Conservation (phyloP, 1,140 invertebrate species). For the Mizuhopecten yessoensis region DNA sequence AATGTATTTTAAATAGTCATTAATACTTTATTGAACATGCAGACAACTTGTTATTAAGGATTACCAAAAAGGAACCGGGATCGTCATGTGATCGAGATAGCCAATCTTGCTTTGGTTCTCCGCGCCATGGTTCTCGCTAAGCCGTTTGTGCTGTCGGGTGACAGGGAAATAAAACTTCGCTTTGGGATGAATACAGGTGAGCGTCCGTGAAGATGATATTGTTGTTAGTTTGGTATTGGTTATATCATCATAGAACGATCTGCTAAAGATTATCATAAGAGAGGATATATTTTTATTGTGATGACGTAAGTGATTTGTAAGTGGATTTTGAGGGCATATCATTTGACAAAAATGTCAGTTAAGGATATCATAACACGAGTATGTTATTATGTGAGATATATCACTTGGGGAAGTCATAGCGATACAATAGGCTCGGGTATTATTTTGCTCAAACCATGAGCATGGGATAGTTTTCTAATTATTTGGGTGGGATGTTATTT, state of each 20-base stretch:
- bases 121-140: constrained; percentile 63
- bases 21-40: too few relatives aligned
- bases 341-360: not conserved
- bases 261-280: too few relatives aligned
- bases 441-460: too few relatives aligned
- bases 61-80: constrained; percentile 91
- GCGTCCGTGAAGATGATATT: not conserved
- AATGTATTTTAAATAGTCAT: too few relatives aligned
- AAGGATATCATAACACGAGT: too few relatives aligned
- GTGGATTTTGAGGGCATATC: not conserved
- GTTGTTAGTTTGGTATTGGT: too few relatives aligned
- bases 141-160: constrained; percentile 87
- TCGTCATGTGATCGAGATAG: constrained; percentile 85
- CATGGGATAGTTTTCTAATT: too few relatives aligned
- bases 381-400: too few relatives aligned
- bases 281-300: not conserved
- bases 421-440: too few relatives aligned
- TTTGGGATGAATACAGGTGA: constrained; percentile 74
- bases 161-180: constrained; percentile 65
- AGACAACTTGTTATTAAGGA: constrained; percentile 83
- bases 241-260: too few relatives aligned
- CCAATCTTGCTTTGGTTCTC: constrained; percentile 68
- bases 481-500: too few relatives aligned
- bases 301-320: not conserved
- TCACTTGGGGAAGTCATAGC: too few relatives aligned